phyloP scores from a whole-genome alignment of 2,113 vertebrate genomes.

The Scalopus aquaticus region DNA sequence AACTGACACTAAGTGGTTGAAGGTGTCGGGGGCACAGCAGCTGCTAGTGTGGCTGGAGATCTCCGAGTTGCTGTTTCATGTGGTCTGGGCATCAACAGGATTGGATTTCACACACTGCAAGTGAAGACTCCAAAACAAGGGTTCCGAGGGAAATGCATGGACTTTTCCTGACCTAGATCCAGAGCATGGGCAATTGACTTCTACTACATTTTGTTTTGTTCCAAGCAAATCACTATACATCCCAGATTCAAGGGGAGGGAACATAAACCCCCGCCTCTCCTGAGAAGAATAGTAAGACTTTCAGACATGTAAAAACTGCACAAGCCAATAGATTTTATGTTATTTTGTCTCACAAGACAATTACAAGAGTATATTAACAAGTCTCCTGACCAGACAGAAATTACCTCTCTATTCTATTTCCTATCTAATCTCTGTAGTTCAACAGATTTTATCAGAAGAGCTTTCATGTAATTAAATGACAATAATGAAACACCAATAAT shows the following conservation, averaged over 20 bases:
- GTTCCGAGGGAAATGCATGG: not conserved
- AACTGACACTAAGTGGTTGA: not conserved
- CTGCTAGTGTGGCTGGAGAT: not conserved
- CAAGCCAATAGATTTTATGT: not conserved
- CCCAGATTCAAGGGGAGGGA: not conserved
- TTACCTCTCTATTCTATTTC: not conserved
- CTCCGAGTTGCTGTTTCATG: not conserved
- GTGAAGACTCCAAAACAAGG: not conserved
- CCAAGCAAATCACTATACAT: not conserved
- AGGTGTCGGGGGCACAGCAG: too few species aligned
- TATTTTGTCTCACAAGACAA: not conserved
- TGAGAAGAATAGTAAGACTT: not conserved
- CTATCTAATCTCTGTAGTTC: not conserved
- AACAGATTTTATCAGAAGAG: not conserved
- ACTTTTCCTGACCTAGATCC: not conserved
- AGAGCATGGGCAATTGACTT: not conserved
- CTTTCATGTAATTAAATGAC: not conserved
- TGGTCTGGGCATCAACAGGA: not conserved
- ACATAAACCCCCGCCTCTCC: not conserved
- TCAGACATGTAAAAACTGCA: not conserved
- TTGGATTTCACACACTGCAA: not conserved
- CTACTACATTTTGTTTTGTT: not conserved
- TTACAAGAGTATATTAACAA: not conserved
- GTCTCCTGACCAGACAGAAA: not conserved
- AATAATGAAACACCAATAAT: not conserved